These are phyloP conservation scores for Drosophila pseudoobscura DNA, from an alignment of 1,140 invertebrate species.

Conservation along the genomic window DNA sequence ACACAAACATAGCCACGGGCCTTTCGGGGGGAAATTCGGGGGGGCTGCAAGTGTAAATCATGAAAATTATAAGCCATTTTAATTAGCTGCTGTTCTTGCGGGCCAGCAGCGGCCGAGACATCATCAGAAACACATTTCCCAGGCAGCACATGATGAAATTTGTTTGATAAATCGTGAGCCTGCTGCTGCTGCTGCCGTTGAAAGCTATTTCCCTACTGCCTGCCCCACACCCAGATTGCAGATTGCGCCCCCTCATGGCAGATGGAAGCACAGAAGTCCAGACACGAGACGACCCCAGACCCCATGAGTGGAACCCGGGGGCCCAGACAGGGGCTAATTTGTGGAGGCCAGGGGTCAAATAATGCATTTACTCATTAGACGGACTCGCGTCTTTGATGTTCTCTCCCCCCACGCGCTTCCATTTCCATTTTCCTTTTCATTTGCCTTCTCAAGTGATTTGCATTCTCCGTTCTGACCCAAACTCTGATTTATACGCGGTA, in stretches of 20 bases:
- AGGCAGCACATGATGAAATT: constrained; percentile 58
- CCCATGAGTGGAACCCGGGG: not conserved
- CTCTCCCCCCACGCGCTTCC: constrained; percentile 7
- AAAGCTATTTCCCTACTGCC: constrained; percentile 63
- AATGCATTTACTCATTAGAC: constrained; percentile 72
- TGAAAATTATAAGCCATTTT: constrained; percentile 79
- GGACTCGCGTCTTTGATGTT: constrained; percentile 65
- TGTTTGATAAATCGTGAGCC: constrained; percentile 3
- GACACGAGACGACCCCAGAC: constrained; percentile 2
- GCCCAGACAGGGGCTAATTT: constrained; percentile 42
- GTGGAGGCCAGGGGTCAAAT: constrained; percentile 55
- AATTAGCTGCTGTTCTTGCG: constrained; percentile 64
- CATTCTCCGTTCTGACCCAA: constrained; percentile 39
- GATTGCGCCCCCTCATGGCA: no score
- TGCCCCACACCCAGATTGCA: no score
- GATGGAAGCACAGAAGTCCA: constrained; percentile 28
- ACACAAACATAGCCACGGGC: constrained; percentile 28
- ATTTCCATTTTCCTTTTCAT: constrained; percentile 58
- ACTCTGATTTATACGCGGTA: not conserved
- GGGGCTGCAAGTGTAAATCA: constrained; percentile 69
- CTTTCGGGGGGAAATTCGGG: not conserved
- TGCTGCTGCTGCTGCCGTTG: constrained; percentile 43
- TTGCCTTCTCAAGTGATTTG: constrained; percentile 76
- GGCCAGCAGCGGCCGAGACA: constrained; percentile 21
- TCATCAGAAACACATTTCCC: constrained; percentile 65